A percentile compares a stretch with the other conserved stretches of the same genome.
These are phyloP conservation scores for Zingel zingel DNA, from an alignment of 2,113 vertebrate species.

Conservation along the genomic window DNA sequence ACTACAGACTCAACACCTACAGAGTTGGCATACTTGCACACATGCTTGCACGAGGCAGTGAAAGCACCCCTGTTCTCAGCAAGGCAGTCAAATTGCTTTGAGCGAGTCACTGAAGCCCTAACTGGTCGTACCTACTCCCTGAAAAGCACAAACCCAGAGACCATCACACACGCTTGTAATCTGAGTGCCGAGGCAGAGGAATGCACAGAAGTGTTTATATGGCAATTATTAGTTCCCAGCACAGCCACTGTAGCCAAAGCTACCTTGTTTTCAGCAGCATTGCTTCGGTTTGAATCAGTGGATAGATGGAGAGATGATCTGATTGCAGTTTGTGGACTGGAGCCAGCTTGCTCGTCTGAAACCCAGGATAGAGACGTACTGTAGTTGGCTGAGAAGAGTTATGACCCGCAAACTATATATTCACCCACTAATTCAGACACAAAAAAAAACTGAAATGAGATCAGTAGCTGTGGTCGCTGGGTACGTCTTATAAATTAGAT, in stretches of 20 bases:
- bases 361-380: neutral
- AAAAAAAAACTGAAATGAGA: neutral
- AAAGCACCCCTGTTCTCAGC: neutral
- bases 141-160: constrained; percentile 34
- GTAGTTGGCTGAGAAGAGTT: constrained; percentile 5
- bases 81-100: constrained; percentile 1
- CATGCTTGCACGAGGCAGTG: constrained; percentile 17
- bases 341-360: constrained; percentile 25
- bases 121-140: constrained; percentile 7
- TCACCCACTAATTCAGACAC: neutral
- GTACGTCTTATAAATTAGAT: neutral
- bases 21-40: constrained; percentile 33
- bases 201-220: constrained; percentile 5
- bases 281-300: neutral
- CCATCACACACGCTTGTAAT: neutral
- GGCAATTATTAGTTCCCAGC: constrained; percentile 10
- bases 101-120: constrained; percentile 5
- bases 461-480: neutral
- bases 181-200: constrained; percentile 28
- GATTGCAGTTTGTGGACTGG: constrained; percentile 26
- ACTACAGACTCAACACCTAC: constrained; percentile 47
- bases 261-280: constrained; percentile 7
- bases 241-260: constrained; percentile 20
- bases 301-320: constrained; percentile 14
- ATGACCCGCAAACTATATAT: constrained; percentile 4